Base-by-base conservation (phyloP, 1,140 invertebrate genomes). In the Neotoxoptera formosana region DNA sequence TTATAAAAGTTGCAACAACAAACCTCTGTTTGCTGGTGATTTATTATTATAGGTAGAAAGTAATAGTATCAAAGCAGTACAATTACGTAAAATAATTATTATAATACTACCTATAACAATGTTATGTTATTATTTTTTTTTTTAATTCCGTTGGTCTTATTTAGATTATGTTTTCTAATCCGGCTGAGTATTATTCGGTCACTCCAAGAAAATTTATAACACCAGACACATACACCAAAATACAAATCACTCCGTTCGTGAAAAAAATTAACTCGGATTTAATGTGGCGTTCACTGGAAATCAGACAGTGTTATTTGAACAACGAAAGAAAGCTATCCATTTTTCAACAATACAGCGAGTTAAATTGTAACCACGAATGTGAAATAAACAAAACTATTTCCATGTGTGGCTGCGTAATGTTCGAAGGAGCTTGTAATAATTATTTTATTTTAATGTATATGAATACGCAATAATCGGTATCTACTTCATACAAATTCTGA, bases 231-330 rank as follows among this genome's bases (percentile, higher is more conserved):
- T 76, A 76, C 4, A 47, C 41, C 17, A 91, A 67, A 45, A 76
- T 91, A 47, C 90, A 91, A 76, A 91, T 91, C 20, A 91, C 45
- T 67, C 90, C 90, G 20, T 45, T 47, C 3, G 90, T 91, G 34
- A 91, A 91, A 34, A 91, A 91, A 91, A 91, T 91, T n/a, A n/a
- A 91, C 48, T 47, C 3, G 8, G 30, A 91, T 47, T 91, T 91
- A 48, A 47, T 21, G 34, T 76, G 56, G 56, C 56, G 60, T 34
- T 76, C 60, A 21, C 25, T 25, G 23, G 60, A 76, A 67, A 30
- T 91, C n/a, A 91, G 90, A 91, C 47, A 91, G n/a, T 91, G 56
- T 91, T 91, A 91, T 76, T 76, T 91, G 9, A 36, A 91, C 9
- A 47, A 91, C 25, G 90, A 91, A 30, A 91, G 90, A 91, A 30